A percentile compares a stretch with the other conserved stretches of the same genome.
Evolutionary conservation across 2,113 vertebrate species (phyloP).

Genomic region (Corythaixoides concolor): DNA sequence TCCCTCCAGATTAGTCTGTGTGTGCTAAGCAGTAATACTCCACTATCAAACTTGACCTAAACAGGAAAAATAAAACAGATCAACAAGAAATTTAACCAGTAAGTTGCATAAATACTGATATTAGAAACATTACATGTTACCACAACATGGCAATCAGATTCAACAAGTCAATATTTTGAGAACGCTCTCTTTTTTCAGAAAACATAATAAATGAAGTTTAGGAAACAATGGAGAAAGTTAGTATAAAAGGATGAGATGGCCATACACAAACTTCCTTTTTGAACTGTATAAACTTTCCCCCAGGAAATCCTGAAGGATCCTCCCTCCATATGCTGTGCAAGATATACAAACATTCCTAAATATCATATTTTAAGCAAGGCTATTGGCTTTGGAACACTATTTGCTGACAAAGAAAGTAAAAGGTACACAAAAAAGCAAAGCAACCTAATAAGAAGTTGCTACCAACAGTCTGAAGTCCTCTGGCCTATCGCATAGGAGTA

Average conservation of each 20-base stretch:
- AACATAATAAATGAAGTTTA: background rate
- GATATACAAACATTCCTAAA: background rate
- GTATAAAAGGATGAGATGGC: background rate
- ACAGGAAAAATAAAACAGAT: background rate
- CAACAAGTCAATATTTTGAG: background rate
- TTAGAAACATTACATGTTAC: background rate
- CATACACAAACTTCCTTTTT: slow-evolving; percentile 23
- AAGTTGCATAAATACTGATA: background rate
- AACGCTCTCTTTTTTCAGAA: background rate
- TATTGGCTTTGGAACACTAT: background rate
- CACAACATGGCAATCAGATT: background rate
- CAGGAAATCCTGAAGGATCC: slow-evolving; percentile 27
- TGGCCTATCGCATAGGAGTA: background rate
- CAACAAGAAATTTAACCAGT: background rate
- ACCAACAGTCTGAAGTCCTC: background rate
- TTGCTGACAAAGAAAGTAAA: background rate
- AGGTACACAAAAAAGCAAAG: background rate
- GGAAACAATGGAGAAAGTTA: background rate
- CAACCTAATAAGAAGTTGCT: background rate
- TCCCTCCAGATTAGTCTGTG: slow-evolving; percentile 96
- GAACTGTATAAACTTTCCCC: background rate
- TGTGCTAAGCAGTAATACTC: slow-evolving; percentile 88
- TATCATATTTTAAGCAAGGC: background rate
- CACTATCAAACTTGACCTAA: slow-evolving; percentile 88
- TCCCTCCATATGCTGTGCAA: background rate